These are phyloP conservation scores for Diogma glabrata DNA, from an alignment of 2,888 invertebrate species.

Conservation along the genomic window DNA sequence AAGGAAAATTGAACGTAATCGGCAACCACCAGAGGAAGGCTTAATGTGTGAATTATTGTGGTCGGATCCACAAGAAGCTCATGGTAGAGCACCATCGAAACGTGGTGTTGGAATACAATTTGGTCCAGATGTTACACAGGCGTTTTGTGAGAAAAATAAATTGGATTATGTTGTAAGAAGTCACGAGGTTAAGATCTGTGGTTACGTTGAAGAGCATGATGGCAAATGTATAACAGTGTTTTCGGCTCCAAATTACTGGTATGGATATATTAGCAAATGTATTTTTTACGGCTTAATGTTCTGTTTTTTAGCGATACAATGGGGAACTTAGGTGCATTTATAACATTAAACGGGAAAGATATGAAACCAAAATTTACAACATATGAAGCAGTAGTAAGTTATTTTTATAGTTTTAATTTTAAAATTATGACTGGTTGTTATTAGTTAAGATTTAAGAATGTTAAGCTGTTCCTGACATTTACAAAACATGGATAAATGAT, in stretches of 20 bases:
- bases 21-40: constrained; percentile 95
- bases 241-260: constrained; percentile 99
- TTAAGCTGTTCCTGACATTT: too few relatives aligned
- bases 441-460: too few relatives aligned
- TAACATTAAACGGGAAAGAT: constrained; percentile 84
- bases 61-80: constrained; percentile 93
- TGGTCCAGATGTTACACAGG: constrained; percentile 90
- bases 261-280: constrained; percentile 27
- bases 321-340: constrained; percentile 98
- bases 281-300: constrained; percentile 1
- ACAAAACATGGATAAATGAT: too few relatives aligned
- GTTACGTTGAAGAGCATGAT: constrained; percentile 90
- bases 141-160: constrained; percentile 72
- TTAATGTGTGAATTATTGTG: constrained; percentile 97
- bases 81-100: constrained; percentile 84
- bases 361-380: constrained; percentile 83
- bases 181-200: constrained; percentile 95
- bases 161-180: constrained; percentile 91
- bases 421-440: too few relatives aligned
- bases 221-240: constrained; percentile 98
- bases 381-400: constrained; percentile 88
- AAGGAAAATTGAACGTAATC: constrained; percentile 74
- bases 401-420: constrained; percentile 13
- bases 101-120: constrained; percentile 98
- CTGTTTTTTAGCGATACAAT: constrained; percentile 78